These are phyloP conservation scores for Gallinago jamesoni DNA, from an alignment of 2,113 vertebrate species.

Conservation along the genomic window DNA sequence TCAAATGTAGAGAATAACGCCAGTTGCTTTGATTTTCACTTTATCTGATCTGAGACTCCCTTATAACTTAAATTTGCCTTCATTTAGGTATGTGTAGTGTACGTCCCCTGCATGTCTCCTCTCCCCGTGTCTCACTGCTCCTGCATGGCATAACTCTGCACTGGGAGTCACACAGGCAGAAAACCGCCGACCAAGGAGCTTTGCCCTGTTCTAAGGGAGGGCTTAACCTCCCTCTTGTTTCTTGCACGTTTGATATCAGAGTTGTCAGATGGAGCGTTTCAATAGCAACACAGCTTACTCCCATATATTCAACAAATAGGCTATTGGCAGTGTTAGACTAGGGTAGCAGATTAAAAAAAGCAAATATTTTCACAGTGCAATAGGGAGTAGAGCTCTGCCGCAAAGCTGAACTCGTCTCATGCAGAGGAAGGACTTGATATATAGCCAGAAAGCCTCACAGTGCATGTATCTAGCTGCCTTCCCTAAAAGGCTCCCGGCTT, in stretches of 20 bases:
- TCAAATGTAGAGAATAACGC: not conserved
- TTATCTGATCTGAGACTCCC: not conserved
- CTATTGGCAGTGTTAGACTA: not conserved
- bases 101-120: accelerated
- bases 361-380: conserved; percentile 47
- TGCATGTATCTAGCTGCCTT: not conserved
- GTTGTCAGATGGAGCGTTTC: conserved; percentile 20
- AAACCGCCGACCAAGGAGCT: not conserved
- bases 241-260: not conserved
- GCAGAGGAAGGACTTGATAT: not conserved
- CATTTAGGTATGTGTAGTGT: not conserved
- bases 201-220: not conserved
- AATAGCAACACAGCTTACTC: conserved; percentile 20
- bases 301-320: conserved; percentile 34
- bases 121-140: not conserved
- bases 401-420: not conserved
- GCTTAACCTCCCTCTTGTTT: not conserved
- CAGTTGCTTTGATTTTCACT: not conserved
- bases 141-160: not conserved
- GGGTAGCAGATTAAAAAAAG: conserved; percentile 13
- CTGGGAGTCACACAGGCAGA: not conserved
- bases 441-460: not conserved
- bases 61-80: not conserved
- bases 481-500: conserved; percentile 18
- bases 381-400: not conserved